Evolutionary conservation across 1,140 invertebrate genomes (phyloP).

Genomic region (Protaetia brevitarsis): DNA sequence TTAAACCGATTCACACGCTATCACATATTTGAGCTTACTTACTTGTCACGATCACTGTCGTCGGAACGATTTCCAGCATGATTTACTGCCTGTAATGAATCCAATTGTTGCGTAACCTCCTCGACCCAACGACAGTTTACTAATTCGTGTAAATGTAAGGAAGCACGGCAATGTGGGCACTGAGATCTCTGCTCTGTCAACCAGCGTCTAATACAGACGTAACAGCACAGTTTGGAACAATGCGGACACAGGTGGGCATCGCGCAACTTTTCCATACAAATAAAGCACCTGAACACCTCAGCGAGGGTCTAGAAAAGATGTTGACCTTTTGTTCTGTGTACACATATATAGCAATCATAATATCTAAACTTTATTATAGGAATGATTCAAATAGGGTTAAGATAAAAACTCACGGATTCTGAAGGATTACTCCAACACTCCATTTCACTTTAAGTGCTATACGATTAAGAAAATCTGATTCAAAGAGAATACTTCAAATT

Average conservation of each 20-base stretch:
- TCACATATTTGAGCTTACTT: constrained; percentile 22
- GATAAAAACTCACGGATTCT: constrained; percentile 16
- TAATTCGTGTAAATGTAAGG: constrained; percentile 84
- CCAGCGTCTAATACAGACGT: constrained; percentile 86
- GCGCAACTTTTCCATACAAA: constrained; percentile 93
- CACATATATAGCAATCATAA: too few relatives aligned
- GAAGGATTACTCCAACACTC: constrained; percentile 21
- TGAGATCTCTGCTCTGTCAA: constrained; percentile 88
- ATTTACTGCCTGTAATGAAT: constrained; percentile 75
- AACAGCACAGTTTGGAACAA: constrained; percentile 92
- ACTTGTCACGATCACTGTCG: constrained; percentile 65
- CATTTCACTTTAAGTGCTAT: constrained; percentile 6
- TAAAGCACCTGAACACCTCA: constrained; percentile 94
- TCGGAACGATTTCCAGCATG: constrained; percentile 55
- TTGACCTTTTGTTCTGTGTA: background rate
- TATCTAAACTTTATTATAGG: too few relatives aligned
- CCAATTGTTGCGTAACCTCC: constrained; percentile 90
- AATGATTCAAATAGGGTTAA: background rate
- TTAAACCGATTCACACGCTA: background rate
- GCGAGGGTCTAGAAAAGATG: constrained; percentile 67
- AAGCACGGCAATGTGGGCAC: constrained; percentile 89
- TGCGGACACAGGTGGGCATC: constrained; percentile 92
- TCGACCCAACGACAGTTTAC: constrained; percentile 95
- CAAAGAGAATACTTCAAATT: constrained; percentile 10
- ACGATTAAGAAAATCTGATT: background rate